Evolutionary conservation across 2,888 invertebrate genomes (phyloP), one percentile per base, ranked within the genome.

Genomic region (Thereva unica): DNA sequence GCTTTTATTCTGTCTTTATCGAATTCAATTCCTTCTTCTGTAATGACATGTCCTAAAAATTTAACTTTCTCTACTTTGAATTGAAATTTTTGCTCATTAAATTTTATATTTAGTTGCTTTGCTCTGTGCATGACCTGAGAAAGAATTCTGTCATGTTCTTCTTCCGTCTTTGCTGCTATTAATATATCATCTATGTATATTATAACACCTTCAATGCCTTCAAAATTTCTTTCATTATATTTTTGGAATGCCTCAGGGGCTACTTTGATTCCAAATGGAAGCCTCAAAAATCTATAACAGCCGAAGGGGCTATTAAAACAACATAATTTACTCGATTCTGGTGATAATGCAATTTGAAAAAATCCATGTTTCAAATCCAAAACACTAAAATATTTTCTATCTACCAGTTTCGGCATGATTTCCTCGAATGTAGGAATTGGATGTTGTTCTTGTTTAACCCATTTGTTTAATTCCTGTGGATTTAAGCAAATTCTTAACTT

Each of bases 81-180:
- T n/a, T n/a, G n/a, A n/a, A n/a, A n/a, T 55, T 34, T 53, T 8
- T 53, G 4, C n/a, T 53, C 61, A 71, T 75, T 77, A 66, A 76
- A 76, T 68, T 72, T 75, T n/a, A 76, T 69, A 69, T 73, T 72
- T 50, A 7, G 5, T 66, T 73, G 4, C 66, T 41, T 67, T 7
- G 73, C 74, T 54, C 71, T 67, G 6, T 73, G 64, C 53, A 76
- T 45, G 1, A 76, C 74, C 61, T 64, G 6, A 66, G n/a, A n/a
- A n/a, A n/a, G n/a, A n/a, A n/a, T n/a, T n/a, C n/a, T n/a, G n/a
- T n/a, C n/a, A n/a, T n/a, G n/a, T n/a, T n/a, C n/a, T n/a, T n/a
- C n/a, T n/a, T n/a, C n/a, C n/a, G n/a, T n/a, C n/a, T n/a, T n/a
- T n/a, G n/a, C n/a, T n/a, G n/a, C n/a, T n/a, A n/a, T n/a, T n/a